Percentiles rank a stretch among this genome's conserved stretches.
phyloP scores from a whole-genome alignment of 2,888 invertebrate genomes.

The Cephus pygmeus region DNA sequence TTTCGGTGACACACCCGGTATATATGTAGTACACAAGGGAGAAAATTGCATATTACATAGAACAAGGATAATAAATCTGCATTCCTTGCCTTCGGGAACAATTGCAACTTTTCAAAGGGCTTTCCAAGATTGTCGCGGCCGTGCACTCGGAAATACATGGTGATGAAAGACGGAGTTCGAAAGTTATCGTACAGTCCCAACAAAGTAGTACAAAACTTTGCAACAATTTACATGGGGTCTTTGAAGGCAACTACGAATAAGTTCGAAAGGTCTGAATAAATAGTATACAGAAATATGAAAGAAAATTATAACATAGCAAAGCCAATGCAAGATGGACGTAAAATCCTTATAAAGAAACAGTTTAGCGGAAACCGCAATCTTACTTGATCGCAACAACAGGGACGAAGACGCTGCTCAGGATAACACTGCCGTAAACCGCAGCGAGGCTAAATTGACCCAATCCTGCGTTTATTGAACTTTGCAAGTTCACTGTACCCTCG shows the following conservation, averaged over 20 bases:
- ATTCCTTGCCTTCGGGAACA: neutral
- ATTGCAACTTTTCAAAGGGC: neutral
- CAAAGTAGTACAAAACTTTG: neutral
- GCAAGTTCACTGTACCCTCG: slow-evolving; percentile 70
- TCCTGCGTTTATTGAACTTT: slow-evolving; percentile 70
- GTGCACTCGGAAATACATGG: neutral
- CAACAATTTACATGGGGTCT: neutral
- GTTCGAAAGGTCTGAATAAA: neutral
- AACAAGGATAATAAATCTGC: neutral
- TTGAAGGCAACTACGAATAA: neutral
- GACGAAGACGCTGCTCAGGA: slow-evolving; percentile 68
- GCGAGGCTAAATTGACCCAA: slow-evolving; percentile 69
- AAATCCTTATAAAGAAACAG: neutral
- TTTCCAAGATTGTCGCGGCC: neutral
- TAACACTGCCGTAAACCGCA: slow-evolving; percentile 68
- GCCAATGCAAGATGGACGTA: neutral
- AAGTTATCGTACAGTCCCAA: neutral
- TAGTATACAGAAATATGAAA: neutral
- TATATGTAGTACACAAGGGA: neutral
- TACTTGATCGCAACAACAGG: slow-evolving; percentile 69
- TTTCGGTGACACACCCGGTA: too few relatives aligned
- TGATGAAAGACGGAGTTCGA: neutral
- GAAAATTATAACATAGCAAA: neutral
- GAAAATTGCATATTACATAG: neutral
- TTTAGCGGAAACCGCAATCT: slow-evolving; percentile 37